Conservation (phyloP, 2,113 vertebrate genomes). For the Trichechus manatus region DNA sequence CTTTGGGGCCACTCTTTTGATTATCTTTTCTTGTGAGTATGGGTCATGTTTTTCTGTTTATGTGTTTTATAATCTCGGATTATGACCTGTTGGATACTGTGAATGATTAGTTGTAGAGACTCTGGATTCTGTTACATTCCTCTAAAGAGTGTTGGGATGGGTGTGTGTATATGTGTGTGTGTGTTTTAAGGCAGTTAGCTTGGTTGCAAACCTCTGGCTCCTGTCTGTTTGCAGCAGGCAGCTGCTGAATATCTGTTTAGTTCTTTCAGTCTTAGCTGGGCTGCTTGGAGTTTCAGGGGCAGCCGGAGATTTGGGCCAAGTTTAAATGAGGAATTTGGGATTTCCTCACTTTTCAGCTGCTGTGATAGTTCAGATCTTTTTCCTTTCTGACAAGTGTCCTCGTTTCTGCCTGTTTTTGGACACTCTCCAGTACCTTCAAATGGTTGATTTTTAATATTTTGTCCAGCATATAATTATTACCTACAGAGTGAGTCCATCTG, state of each 20-base stretch:
- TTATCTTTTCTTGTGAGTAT: neutral
- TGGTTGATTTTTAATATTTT: neutral
- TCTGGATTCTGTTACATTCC: slow-evolving; percentile 15
- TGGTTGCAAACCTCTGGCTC: neutral
- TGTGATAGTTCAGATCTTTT: neutral
- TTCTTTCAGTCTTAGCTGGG: neutral
- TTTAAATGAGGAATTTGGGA: neutral
- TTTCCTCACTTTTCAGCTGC: neutral
- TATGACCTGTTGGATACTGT: neutral
- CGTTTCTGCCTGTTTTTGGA: neutral
- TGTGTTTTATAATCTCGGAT: neutral
- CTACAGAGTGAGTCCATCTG: neutral
- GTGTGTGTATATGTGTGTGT: no score
- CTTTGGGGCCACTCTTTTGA: neutral
- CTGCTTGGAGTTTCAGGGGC: neutral
- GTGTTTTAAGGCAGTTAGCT: neutral
- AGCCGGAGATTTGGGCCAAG: neutral
- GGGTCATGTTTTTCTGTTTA: neutral
- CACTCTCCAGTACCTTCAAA: neutral
- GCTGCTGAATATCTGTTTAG: neutral
- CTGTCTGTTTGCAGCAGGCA: neutral
- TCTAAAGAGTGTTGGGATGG: neutral
- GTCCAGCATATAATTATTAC: neutral
- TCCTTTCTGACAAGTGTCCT: neutral
- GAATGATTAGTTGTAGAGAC: neutral